A percentile compares a stretch with the other conserved stretches of the same genome.
Evolutionary conservation across 2,888 invertebrate species (phyloP).

Genomic region (Argyresthia goedartella): DNA sequence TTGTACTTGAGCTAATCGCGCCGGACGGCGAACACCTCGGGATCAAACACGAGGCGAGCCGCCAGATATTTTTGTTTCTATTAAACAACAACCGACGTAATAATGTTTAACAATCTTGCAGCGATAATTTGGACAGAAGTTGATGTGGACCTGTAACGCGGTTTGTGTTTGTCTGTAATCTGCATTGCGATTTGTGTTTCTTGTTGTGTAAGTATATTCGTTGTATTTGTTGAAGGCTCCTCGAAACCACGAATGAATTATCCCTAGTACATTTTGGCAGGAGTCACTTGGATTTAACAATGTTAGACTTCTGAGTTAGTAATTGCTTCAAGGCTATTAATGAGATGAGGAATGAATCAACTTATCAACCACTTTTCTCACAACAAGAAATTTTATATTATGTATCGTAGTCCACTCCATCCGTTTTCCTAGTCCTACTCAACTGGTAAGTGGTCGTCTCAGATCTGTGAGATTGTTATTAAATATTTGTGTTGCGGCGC

Average conservation of each 20-base stretch:
- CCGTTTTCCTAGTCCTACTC: conserved; percentile 25
- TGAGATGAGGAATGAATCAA: too few species aligned
- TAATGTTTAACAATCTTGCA: conserved; percentile 72
- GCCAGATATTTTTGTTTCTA: conserved; percentile 72
- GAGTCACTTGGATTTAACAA: too few species aligned
- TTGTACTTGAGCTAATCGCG: conserved; percentile 70
- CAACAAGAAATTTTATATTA: too few species aligned
- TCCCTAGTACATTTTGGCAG: too few species aligned
- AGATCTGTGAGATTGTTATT: conserved; percentile 65
- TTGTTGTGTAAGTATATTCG: too few species aligned
- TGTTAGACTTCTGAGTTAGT: too few species aligned
- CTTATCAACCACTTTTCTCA: too few species aligned
- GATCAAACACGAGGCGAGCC: conserved; percentile 71
- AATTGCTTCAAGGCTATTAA: too few species aligned
- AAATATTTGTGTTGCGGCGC: conserved; percentile 69
- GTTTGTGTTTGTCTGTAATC: too few species aligned
- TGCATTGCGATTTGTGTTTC: too few species aligned
- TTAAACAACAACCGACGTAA: conserved; percentile 72
- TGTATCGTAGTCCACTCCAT: conserved; percentile 25
- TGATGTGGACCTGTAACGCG: conserved; percentile 23
- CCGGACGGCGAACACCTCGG: conserved; percentile 71
- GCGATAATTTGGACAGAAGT: conserved; percentile 59
- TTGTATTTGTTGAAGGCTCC: too few species aligned
- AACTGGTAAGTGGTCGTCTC: conserved; percentile 66
- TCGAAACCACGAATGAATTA: too few species aligned